phyloP scores from a whole-genome alignment of 2,797 vertebrate genomes.

The Sebastes melanostomus region DNA sequence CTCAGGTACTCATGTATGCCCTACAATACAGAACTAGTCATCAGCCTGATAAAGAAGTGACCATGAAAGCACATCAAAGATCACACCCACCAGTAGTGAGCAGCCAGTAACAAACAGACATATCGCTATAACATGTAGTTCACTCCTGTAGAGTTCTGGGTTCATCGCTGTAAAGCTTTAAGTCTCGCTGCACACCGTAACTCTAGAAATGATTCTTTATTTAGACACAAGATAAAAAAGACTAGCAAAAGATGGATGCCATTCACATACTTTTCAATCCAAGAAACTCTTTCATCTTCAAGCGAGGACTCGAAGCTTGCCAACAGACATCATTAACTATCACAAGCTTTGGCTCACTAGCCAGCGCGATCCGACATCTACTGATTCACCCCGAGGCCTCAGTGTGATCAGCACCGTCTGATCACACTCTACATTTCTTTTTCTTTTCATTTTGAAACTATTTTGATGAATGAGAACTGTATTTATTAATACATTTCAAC shows the following conservation, averaged over 20 bases:
- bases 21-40: background rate
- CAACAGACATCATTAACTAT: constrained; percentile 7
- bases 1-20: background rate
- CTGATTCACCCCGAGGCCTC: background rate
- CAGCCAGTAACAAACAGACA: background rate
- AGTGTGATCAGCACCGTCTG: background rate
- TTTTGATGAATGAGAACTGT: background rate
- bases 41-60: background rate
- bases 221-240: background rate
- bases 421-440: background rate
- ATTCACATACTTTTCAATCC: background rate
- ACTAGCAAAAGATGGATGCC: background rate
- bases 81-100: background rate
- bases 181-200: background rate
- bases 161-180: background rate
- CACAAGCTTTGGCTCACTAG: background rate
- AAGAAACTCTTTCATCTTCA: constrained; percentile 3
- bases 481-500: background rate
- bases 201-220: background rate
- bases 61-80: background rate
- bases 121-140: background rate
- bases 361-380: background rate
- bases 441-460: background rate
- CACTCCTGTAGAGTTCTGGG: background rate
- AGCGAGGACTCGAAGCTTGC: background rate